phyloP scores from a whole-genome alignment of 2,113 vertebrate genomes.

The Axis porcinus region DNA sequence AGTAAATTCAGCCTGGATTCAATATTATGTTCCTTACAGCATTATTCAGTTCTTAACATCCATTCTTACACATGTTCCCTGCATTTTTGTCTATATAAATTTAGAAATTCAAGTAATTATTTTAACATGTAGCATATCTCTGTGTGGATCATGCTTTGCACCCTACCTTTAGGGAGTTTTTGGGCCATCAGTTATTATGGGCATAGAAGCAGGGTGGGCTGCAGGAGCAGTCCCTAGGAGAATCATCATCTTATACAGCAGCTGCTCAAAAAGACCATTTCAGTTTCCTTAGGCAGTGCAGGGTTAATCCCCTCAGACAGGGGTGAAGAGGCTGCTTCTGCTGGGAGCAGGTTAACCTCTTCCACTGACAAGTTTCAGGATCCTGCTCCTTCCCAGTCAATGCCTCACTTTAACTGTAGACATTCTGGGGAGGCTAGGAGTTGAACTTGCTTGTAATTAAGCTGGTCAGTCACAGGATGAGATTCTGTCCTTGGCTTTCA shows the following conservation, averaged over 20 bases:
- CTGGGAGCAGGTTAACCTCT: background rate
- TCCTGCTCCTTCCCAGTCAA: background rate
- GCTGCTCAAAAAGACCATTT: background rate
- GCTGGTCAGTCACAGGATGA: background rate
- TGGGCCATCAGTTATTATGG: background rate
- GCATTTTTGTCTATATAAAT: background rate
- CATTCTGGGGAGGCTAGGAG: background rate
- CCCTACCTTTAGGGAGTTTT: background rate
- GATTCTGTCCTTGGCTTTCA: background rate
- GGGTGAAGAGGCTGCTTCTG: background rate
- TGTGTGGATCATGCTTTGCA: background rate
- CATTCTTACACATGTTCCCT: background rate
- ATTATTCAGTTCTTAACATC: background rate
- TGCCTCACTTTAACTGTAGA: background rate
- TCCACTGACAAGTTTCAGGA: background rate
- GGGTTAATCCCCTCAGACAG: background rate
- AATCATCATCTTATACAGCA: background rate
- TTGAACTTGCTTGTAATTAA: background rate
- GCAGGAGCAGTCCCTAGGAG: background rate
- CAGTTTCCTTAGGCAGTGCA: background rate
- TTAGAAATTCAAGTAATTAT: background rate
- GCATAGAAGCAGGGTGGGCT: background rate
- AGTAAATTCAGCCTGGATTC: background rate
- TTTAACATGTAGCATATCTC: background rate
- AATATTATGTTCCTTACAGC: background rate